Evolutionary conservation across 64 coral and sea anemone species (phyloP).

Genomic region (Dendrophyllia cribrosa): DNA sequence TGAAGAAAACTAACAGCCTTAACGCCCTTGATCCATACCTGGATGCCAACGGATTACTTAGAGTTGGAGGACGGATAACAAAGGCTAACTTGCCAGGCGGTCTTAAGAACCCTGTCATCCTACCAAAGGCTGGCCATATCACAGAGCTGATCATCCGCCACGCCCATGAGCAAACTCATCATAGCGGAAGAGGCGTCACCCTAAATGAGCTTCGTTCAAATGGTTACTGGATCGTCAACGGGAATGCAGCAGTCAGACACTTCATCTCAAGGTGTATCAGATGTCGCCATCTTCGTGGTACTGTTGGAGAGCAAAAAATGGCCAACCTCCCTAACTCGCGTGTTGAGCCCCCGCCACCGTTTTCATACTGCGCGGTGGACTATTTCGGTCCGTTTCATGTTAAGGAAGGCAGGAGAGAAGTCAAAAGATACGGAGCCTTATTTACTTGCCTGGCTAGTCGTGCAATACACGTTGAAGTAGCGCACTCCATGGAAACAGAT

Average conservation of each 20-base stretch:
- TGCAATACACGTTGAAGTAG: too few relatives aligned
- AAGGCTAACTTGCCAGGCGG: constrained; percentile 16
- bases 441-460: too few relatives aligned
- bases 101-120: neutral
- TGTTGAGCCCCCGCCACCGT: constrained; percentile 32
- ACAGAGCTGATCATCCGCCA: neutral
- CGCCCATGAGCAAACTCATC: constrained; percentile 45
- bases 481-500: too few relatives aligned
- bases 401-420: too few relatives aligned
- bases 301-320: constrained; percentile 58
- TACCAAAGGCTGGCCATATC: too few relatives aligned
- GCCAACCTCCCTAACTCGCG: constrained; percentile 30
- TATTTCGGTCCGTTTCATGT: too few relatives aligned
- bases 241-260: constrained; percentile 46
- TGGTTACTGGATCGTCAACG: constrained; percentile 62
- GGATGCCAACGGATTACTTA: constrained; percentile 10
- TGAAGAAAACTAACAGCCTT: constrained; percentile 45
- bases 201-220: constrained; percentile 52
- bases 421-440: too few relatives aligned
- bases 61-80: constrained; percentile 59
- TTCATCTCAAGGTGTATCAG: constrained; percentile 56
- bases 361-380: constrained; percentile 40
- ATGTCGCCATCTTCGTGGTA: constrained; percentile 46
- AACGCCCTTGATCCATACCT: constrained; percentile 68
- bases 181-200: constrained; percentile 52